Conservation (phyloP, 2,113 vertebrate genomes). For the Halichoerus grypus region DNA sequence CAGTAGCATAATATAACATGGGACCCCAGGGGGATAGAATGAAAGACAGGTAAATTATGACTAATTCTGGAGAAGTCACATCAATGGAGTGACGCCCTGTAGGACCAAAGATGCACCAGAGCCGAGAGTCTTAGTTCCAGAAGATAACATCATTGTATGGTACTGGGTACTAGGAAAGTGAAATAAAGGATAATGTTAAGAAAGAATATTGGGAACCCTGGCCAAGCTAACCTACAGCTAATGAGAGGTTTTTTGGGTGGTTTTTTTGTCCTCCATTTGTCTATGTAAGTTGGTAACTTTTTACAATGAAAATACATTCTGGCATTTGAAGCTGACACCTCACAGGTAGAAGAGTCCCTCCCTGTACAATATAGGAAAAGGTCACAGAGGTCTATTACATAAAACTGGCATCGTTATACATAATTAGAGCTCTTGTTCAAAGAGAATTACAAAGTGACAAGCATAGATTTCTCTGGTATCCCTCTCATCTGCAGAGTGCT, state of each 20-base stretch:
- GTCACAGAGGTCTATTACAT: not conserved
- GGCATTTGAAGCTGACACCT: not conserved
- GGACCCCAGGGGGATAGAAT: not conserved
- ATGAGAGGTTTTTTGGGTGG: not conserved
- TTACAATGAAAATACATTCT: conserved; percentile 3
- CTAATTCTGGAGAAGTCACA: not conserved
- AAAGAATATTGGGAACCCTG: not conserved
- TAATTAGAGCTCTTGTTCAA: not conserved
- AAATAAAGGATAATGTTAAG: not conserved
- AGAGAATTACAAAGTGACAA: not conserved
- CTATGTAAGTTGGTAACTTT: not conserved
- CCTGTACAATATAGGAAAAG: not conserved
- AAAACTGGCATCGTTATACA: not conserved
- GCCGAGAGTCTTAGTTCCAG: not conserved
- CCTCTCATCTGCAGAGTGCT: not conserved
- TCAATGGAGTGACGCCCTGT: not conserved
- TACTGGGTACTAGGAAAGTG: not conserved
- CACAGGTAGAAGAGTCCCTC: not conserved
- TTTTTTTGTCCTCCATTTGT: not conserved
- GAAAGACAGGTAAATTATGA: not conserved
- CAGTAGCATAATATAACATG: not conserved
- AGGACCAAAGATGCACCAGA: not conserved
- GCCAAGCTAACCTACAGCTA: not conserved
- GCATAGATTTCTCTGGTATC: not conserved
- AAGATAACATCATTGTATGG: not conserved